Evolutionary conservation across 1,140 invertebrate genomes (phyloP), one percentile per base, ranked within the genome.

Genomic region (Caenorhabditis inopinata): DNA sequence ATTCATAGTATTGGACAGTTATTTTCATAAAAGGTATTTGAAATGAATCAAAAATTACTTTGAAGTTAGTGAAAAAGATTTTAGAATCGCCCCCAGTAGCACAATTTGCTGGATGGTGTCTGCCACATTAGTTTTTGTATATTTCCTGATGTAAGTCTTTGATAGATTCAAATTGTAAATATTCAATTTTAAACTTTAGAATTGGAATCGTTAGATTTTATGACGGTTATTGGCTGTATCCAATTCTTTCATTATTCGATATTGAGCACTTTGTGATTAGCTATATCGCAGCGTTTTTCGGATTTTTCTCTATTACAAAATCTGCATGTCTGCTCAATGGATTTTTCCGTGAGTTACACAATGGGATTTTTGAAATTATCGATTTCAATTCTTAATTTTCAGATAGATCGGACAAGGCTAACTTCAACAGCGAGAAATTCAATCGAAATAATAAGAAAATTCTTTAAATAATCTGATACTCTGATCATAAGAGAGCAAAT

Each of bases 1-100:
- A 25, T 85, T 89, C 75, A 79, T 89, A 21, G 27, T 89, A 25
- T 18, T 89, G 29, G 89, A 89, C 87, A 68, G 82, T 75, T 38
- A 53, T 23, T 47, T 51, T 32, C 42, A 62, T 23, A 78, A 62
- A 23, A 78, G 49, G 32, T 45, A 21, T 16, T 29, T 58, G 16
- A 1, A 11, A 25, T 12, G 0, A 47, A 51, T 21, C 49, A 2
- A 25, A 35, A 88, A 14, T 82, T 85, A 16, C 87, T 86, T 76
- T 87, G 87, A 74, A 83, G 87, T 46, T 85, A 42, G 38, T 14
- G 5, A 14, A 42, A 7, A 5, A 42, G 14, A 86, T 82, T 89
- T 88, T 35, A 68, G 53, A 25, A 38, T 5, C 27, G 7, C 32
- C 1, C 25, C 35, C 14, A 18, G 14, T 46, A 78, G 12, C 23